Conservation (phyloP, 2,797 vertebrate genomes). For the Sebastes oblongus region DNA sequence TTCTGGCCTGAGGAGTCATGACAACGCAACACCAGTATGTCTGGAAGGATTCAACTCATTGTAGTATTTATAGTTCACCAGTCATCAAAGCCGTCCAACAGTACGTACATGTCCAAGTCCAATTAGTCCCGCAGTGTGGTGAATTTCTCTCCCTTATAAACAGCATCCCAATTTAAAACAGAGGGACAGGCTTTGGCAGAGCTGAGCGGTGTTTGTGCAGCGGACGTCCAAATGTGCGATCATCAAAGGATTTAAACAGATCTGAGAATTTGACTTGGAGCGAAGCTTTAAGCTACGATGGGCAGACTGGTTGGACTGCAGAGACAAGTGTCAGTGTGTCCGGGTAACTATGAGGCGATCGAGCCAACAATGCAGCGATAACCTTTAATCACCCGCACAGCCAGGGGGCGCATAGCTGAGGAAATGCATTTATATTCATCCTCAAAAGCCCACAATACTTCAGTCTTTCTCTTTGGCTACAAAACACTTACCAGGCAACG, state of each 20-base stretch:
- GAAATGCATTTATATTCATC: neutral
- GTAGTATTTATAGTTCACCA: conserved; percentile 7
- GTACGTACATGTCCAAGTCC: conserved; percentile 1
- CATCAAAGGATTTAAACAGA: conserved; percentile 25
- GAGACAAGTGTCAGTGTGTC: conserved; percentile 3
- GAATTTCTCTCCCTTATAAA: conserved; percentile 23
- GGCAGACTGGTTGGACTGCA: neutral
- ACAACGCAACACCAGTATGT: neutral
- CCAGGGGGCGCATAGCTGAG: neutral
- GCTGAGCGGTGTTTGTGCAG: neutral
- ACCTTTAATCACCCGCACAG: neutral
- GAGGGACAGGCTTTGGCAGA: conserved; percentile 21
- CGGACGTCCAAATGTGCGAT: conserved; percentile 6
- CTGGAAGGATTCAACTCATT: neutral
- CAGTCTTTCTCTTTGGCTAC: neutral
- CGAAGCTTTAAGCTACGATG: neutral
- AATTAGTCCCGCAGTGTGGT: conserved; percentile 24
- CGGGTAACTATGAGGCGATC: neutral
- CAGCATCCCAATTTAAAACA: conserved; percentile 1
- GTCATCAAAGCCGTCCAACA: conserved; percentile 16
- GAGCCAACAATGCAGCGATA: neutral
- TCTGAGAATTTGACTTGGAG: conserved; percentile 4
- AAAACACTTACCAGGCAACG: neutral
- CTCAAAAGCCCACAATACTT: neutral
- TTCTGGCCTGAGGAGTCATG: neutral